A percentile compares a stretch with the other conserved stretches of the same genome.
Conservation (phyloP, 2,113 vertebrate genomes). For the Podocnemis expansa region DNA sequence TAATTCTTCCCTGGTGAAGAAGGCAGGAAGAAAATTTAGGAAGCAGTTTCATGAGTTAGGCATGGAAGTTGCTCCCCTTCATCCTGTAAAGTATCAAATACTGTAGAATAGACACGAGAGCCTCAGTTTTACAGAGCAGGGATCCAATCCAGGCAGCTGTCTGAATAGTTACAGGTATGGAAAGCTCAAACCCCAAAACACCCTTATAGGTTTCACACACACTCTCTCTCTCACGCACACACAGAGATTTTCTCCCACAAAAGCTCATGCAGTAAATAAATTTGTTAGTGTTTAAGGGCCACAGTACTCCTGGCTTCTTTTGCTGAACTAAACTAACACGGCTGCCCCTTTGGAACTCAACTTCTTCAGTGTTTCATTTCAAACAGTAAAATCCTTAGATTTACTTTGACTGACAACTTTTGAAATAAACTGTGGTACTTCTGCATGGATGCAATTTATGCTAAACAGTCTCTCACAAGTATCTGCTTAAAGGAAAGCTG, state of each 20-base stretch:
- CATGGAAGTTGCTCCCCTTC: neutral
- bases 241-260: too few relatives aligned
- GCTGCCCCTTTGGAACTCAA: too few relatives aligned
- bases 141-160: neutral
- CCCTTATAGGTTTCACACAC: neutral
- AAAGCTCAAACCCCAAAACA: neutral
- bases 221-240: too few relatives aligned
- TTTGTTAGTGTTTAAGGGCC: too few relatives aligned
- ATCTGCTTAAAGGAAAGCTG: too few relatives aligned
- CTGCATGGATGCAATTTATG: neutral
- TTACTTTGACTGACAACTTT: neutral
- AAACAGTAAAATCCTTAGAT: neutral
- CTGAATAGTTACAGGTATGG: neutral
- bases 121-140: neutral
- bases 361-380: neutral
- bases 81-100: accelerated
- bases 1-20: neutral
- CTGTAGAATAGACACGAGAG: neutral
- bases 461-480: neutral
- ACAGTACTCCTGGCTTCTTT: too few relatives aligned
- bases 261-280: too few relatives aligned
- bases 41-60: neutral
- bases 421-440: neutral
- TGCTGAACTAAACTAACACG: too few relatives aligned
- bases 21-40: neutral